Conservation (phyloP, 2,888 invertebrate genomes). For the Protonemura montana region DNA sequence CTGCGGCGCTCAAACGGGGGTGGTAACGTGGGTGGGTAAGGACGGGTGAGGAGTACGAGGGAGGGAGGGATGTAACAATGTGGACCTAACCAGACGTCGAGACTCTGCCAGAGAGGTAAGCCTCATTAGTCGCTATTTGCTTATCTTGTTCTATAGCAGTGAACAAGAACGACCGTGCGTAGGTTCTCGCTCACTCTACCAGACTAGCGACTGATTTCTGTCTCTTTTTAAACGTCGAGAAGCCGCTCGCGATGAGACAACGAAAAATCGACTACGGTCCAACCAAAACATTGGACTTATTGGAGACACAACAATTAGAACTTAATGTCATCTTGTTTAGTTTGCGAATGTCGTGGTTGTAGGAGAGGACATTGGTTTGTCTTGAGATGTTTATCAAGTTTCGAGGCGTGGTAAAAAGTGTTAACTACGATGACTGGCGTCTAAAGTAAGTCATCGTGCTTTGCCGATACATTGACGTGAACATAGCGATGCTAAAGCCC, state of each 20-base stretch:
- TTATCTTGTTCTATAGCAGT: constrained; percentile 43
- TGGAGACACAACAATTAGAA: not conserved
- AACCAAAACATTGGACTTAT: constrained; percentile 18
- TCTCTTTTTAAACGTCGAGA: not conserved
- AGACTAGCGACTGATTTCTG: not conserved
- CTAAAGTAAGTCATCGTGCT: not conserved
- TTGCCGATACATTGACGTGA: not conserved
- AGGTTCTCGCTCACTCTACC: not conserved
- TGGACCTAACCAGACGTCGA: constrained; percentile 37
- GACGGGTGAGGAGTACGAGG: not conserved
- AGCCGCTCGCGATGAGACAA: not conserved
- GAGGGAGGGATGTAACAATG: constrained; percentile 35
- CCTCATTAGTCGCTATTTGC: constrained; percentile 50
- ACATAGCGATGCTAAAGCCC: not conserved
- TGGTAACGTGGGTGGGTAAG: not conserved
- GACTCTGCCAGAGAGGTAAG: constrained; percentile 44
- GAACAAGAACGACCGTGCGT: constrained; percentile 44
- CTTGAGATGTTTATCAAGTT: not conserved
- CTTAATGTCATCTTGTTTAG: not conserved
- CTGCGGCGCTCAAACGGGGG: constrained; percentile 9
- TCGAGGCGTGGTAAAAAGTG: not conserved
- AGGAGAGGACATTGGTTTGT: no score
- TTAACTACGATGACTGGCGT: not conserved
- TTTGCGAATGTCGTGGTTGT: not conserved
- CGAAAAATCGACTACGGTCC: constrained; percentile 20